phyloP scores from a whole-genome alignment of 2,888 invertebrate genomes.

The Mamestra brassicae region DNA sequence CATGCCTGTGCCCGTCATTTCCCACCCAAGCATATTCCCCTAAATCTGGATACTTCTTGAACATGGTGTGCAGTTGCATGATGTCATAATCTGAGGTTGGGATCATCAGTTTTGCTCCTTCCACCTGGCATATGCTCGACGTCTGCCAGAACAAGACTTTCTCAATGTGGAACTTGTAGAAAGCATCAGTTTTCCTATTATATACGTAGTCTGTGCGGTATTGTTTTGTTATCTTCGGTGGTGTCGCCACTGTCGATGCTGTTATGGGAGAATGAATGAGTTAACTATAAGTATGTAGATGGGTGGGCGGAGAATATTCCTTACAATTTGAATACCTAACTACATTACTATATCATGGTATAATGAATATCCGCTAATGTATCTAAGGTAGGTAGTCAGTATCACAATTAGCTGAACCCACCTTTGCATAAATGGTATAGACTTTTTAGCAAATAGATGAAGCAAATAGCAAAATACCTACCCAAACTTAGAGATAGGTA shows the following conservation, averaged over 20 bases:
- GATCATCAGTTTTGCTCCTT: slow-evolving; percentile 76
- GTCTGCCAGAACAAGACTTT: slow-evolving; percentile 19
- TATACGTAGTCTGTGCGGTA: slow-evolving; percentile 81
- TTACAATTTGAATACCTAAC: background rate
- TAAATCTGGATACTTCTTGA: slow-evolving; percentile 80
- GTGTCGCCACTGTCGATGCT: slow-evolving; percentile 49
- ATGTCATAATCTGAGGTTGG: slow-evolving; percentile 70
- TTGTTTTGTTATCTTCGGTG: slow-evolving; percentile 59
- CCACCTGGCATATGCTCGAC: slow-evolving; percentile 65
- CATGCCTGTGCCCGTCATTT: slow-evolving; percentile 72
- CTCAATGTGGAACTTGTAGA: slow-evolving; percentile 82
- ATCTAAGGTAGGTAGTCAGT: no score
- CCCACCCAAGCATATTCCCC: slow-evolving; percentile 74
- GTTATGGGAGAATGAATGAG: slow-evolving; percentile 20
- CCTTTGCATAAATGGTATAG: no score
- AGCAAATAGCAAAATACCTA: no score
- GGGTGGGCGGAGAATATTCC: background rate
- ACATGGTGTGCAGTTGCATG: slow-evolving; percentile 75
- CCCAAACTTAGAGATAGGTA: no score
- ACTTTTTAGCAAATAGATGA: no score
- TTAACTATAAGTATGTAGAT: background rate
- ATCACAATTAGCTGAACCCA: no score
- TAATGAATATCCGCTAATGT: no score
- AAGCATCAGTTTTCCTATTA: slow-evolving; percentile 75
- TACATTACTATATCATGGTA: no score